Conservation (phyloP, 2,797 vertebrate genomes). For the Malacoraja senta region DNA sequence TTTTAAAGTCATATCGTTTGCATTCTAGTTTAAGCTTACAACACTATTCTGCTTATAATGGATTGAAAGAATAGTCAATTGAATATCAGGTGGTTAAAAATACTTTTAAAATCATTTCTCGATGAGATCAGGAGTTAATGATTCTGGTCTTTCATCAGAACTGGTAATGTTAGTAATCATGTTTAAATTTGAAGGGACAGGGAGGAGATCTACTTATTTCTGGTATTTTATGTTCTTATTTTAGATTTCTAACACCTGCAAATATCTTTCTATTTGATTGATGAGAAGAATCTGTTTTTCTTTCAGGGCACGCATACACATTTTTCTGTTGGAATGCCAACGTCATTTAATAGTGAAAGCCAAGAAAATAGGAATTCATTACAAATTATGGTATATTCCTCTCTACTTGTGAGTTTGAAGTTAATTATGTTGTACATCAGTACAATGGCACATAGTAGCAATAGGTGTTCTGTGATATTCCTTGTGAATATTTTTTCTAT, state of each 20-base stretch:
- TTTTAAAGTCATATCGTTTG: neutral
- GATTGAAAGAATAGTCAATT: neutral
- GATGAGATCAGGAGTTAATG: too few species aligned
- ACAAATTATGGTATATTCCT: neutral
- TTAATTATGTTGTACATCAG: neutral
- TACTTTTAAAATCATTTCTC: neutral
- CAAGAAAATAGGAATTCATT: neutral
- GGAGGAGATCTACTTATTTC: too few species aligned
- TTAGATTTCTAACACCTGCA: too few species aligned
- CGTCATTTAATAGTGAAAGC: neutral
- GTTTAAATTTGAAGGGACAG: too few species aligned
- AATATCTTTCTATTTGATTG: too few species aligned
- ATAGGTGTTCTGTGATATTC: neutral
- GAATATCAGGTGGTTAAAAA: neutral
- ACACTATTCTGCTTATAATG: neutral
- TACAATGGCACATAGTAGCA: neutral
- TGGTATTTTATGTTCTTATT: too few species aligned
- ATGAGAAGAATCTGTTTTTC: too few species aligned
- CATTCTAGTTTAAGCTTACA: neutral
- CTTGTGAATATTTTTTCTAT: neutral
- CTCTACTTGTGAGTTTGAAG: neutral
- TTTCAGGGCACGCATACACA: neutral
- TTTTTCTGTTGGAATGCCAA: neutral
- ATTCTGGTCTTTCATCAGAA: too few species aligned
- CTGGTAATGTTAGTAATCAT: too few species aligned